Percentiles rank a stretch among this genome's conserved stretches.
Conservation (phyloP, 2,888 invertebrate species). For the Pachycephus smyrnensis region DNA sequence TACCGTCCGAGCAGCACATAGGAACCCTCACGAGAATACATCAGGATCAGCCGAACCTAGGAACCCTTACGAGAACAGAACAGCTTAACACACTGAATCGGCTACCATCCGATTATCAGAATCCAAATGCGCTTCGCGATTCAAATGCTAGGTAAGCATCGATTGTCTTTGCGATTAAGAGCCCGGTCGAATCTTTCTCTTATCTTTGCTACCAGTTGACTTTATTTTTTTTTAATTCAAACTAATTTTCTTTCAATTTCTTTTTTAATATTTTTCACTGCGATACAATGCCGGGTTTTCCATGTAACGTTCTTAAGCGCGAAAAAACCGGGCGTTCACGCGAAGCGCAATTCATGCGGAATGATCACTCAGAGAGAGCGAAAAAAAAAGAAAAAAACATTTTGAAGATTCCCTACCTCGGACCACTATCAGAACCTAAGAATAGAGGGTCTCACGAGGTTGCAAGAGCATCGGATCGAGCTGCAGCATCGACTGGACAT, state of each 20-base stretch:
- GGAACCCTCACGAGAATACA: constrained; percentile 29
- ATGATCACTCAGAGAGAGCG: background rate
- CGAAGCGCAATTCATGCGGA: background rate
- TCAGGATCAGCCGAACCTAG: constrained; percentile 29
- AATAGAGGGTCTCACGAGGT: constrained; percentile 65
- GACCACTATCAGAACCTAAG: constrained; percentile 65
- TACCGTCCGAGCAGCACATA: constrained; percentile 62
- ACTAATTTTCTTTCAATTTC: constrained; percentile 6
- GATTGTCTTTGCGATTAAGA: constrained; percentile 54
- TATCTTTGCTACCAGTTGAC: background rate
- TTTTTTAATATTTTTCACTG: background rate
- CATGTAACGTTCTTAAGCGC: background rate
- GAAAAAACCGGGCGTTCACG: background rate
- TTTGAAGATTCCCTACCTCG: constrained; percentile 63
- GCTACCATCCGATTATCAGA: constrained; percentile 62
- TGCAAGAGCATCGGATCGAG: constrained; percentile 65
- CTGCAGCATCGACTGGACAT: constrained; percentile 64
- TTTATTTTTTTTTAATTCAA: background rate
- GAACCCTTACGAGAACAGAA: constrained; percentile 34
- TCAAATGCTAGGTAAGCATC: constrained; percentile 64
- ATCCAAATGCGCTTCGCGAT: constrained; percentile 58
- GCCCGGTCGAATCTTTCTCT: background rate
- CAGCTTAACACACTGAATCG: constrained; percentile 51
- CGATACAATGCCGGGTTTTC: background rate
- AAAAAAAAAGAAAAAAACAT: constrained; percentile 5